Base-by-base conservation (phyloP, 2,797 vertebrate species). In the Enteromius radiatus region DNA sequence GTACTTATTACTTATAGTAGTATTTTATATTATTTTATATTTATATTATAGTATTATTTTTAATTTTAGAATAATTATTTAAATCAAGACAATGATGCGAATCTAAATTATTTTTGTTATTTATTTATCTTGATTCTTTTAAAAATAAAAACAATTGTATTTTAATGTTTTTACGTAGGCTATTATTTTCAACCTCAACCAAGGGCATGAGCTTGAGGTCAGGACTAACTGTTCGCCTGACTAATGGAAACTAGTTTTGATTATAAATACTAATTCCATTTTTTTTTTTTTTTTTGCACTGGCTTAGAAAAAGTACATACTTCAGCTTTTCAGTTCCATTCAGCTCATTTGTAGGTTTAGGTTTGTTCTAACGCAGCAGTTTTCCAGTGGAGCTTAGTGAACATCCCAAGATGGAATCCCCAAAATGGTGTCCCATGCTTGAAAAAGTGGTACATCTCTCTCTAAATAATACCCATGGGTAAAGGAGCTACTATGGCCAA, bases 351-450 rank as follows among this genome's bases (percentile, higher is more conserved):
- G 54, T 12, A 59, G 9, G 0, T 59, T 59, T 74, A 56, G 31
- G 33, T n/a, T 59, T 41, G 21, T 81, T 64, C 17, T 56, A 76
- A 63, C 23, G 73, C 87, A 84, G 90, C 84, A 85, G 88, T 61
- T 83, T 93, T 91, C 89, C 88, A 93, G 89, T 86, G 86, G 87
- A 92, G 65, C 56, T 76, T 89, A 87, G 89, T 89, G 87, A 89
- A 89, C 87, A 84, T 80, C 87, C 88, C 86, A 78, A 84, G 80
- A 90, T 88, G 80, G 71, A 85, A 80, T 82, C 71, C 87, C 88
- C 87, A 84, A 84, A 78, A 89, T 87, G 80, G 78, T 85, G 78
- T 83, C 71, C 75, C 79, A 23, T 61, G 36, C 49, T 67, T 78
- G 54, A 81, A 54, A 81, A 61, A 38, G 78, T 81, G 67, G 45